Conservation (phyloP, 2,113 vertebrate species). For the Microcebus murinus region DNA sequence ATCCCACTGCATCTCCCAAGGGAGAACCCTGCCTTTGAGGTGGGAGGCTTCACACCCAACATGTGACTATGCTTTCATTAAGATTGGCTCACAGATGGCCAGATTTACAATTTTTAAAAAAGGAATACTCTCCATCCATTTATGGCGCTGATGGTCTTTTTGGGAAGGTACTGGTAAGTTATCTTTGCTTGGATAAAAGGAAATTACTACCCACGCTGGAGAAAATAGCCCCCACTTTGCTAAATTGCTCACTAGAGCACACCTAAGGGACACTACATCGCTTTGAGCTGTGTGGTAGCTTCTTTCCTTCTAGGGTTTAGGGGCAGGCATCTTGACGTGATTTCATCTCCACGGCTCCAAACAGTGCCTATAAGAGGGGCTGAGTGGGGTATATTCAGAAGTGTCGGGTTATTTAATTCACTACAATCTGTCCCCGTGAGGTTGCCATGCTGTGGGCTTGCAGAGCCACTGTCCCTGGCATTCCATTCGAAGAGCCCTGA, state of each 20-base stretch:
- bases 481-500: background rate
- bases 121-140: background rate
- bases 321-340: background rate
- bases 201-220: background rate
- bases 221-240: background rate
- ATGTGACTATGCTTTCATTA: background rate
- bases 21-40: background rate
- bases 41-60: background rate
- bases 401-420: background rate
- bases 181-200: background rate
- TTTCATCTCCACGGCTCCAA: background rate
- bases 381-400: background rate
- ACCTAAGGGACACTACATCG: background rate
- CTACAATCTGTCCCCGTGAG: background rate
- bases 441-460: background rate
- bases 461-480: background rate
- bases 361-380: background rate
- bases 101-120: background rate
- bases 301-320: background rate
- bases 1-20: no score
- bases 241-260: background rate
- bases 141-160: background rate
- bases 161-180: background rate
- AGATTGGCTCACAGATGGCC: background rate
- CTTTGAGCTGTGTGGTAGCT: background rate